Evolutionary conservation across 2,888 invertebrate genomes (phyloP).

Genomic region (Zelleria hepariella): DNA sequence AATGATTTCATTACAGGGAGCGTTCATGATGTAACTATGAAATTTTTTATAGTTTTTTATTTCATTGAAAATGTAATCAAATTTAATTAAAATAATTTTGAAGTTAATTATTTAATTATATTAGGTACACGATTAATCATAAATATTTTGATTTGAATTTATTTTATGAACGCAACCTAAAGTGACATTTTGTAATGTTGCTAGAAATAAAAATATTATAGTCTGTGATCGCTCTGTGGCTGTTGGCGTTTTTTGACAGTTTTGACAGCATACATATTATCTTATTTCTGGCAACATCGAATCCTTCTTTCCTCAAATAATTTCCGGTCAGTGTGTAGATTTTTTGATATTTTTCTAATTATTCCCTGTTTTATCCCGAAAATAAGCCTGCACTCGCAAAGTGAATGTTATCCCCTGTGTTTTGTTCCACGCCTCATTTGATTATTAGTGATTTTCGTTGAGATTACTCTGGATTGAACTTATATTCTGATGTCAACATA

Average conservation of each 20-base stretch:
- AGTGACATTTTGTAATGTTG: too few relatives aligned
- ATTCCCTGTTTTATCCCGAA: constrained; percentile 17
- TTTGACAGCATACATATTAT: neutral
- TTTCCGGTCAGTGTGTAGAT: constrained; percentile 51
- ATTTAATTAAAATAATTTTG: neutral
- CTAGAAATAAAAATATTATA: too few relatives aligned
- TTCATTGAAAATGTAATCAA: neutral
- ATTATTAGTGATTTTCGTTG: constrained; percentile 28
- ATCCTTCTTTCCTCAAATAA: constrained; percentile 45
- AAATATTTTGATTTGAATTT: too few relatives aligned
- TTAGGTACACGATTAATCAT: too few relatives aligned
- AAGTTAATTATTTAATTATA: too few relatives aligned
- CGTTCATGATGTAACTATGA: neutral
- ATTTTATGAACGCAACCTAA: too few relatives aligned
- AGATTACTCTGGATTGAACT: constrained; percentile 47
- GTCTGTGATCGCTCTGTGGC: too few relatives aligned
- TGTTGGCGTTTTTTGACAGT: neutral
- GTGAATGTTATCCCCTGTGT: constrained; percentile 10
- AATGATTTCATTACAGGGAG: too few relatives aligned
- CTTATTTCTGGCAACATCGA: constrained; percentile 36
- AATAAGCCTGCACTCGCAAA: constrained; percentile 24
- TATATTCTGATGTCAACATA: constrained; percentile 56
- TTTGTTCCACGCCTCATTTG: constrained; percentile 16
- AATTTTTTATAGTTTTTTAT: too few relatives aligned
- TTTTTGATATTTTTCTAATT: constrained; percentile 23